Evolutionary conservation across 2,797 vertebrate genomes (phyloP).

Genomic region (Apogon hyalosoma): DNA sequence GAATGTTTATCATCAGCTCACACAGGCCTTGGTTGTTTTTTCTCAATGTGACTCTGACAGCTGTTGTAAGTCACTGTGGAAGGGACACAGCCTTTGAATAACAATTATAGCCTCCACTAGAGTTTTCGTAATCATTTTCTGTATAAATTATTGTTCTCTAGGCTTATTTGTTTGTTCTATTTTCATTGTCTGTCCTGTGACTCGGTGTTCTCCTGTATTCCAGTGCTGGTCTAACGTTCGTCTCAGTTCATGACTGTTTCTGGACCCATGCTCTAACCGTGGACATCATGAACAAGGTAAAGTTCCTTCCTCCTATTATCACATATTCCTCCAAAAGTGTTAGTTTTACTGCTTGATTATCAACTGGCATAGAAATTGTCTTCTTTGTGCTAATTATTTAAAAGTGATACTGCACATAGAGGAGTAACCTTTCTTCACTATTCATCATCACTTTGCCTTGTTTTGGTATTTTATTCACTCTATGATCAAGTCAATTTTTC

Average conservation of each 20-base stretch:
- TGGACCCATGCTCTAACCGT: conserved; percentile 95
- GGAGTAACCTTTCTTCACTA: too few species aligned
- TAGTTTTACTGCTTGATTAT: conserved; percentile 13
- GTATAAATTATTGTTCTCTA: neutral
- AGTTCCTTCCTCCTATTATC: neutral
- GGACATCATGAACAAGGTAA: conserved; percentile 94
- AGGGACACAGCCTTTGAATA: conserved; percentile 12
- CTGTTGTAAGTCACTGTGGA: neutral
- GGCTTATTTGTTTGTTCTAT: conserved; percentile 1
- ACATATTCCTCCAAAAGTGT: conserved; percentile 6
- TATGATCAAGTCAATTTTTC: neutral
- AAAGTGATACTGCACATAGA: neutral
- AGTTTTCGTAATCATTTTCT: conserved; percentile 1
- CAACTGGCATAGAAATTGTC: neutral
- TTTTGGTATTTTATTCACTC: neutral
- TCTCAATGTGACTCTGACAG: conserved; percentile 3
- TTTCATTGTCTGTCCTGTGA: neutral
- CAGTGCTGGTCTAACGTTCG: conserved; percentile 92
- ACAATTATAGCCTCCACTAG: neutral
- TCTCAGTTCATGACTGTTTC: conserved; percentile 97
- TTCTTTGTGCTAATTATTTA: conserved; percentile 27
- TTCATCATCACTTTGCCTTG: too few species aligned
- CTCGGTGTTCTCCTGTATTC: conserved; percentile 14
- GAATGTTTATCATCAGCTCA: conserved; percentile 4
- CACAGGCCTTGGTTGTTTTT: neutral